A percentile compares a stretch with the other conserved stretches of the same genome.
These are phyloP conservation scores for Platycnemis pennipes DNA, from an alignment of 2,888 invertebrate genomes.

Conservation along the genomic window DNA sequence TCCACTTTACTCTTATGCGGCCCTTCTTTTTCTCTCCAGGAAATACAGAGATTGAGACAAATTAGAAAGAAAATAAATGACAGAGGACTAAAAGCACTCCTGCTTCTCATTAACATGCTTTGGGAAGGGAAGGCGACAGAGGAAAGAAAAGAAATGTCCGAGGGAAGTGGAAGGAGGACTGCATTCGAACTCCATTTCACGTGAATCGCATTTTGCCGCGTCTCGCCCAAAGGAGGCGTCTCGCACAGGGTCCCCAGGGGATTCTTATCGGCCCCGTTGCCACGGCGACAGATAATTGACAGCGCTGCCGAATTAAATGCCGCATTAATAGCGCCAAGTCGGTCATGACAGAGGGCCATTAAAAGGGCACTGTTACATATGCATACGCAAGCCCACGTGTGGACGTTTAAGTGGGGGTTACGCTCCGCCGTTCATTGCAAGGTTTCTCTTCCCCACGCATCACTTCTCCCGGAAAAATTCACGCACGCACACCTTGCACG, in stretches of 20 bases:
- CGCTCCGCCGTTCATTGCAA: too few relatives aligned
- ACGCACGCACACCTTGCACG: too few relatives aligned
- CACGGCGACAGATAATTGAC: neutral
- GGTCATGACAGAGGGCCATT: constrained; percentile 14
- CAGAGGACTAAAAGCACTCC: neutral
- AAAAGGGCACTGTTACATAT: constrained; percentile 10
- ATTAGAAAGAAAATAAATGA: neutral
- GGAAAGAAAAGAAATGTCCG: neutral
- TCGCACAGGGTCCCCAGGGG: neutral
- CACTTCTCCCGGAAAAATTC: too few relatives aligned
- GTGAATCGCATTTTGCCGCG: neutral
- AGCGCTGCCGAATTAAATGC: neutral
- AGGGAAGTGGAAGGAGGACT: neutral
- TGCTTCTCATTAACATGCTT: neutral
- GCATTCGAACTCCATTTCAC: neutral
- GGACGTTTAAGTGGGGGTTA: neutral
- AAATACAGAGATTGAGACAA: neutral
- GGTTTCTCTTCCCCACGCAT: too few relatives aligned
- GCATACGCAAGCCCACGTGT: neutral
- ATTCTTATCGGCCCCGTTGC: neutral
- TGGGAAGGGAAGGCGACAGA: neutral
- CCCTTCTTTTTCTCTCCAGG: neutral
- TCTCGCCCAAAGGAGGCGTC: neutral
- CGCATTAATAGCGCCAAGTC: neutral
- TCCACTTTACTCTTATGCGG: too few relatives aligned